Conservation (phyloP, 2,113 vertebrate species). For the Protomyctophum bolini region DNA sequence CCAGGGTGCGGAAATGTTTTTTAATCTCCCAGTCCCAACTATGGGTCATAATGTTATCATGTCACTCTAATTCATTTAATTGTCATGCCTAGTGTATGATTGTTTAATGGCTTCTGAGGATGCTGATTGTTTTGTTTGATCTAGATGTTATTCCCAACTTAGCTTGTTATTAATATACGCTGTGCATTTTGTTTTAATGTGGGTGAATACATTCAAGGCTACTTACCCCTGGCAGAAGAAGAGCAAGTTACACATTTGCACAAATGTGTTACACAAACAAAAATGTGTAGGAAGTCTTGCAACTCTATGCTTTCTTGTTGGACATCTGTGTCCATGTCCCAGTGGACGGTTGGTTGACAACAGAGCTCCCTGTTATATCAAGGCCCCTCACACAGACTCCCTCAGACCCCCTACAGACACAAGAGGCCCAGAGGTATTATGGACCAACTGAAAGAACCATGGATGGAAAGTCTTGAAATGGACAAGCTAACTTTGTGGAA, state of each 20-base stretch:
- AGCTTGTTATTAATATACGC: no score
- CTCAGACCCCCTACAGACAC: constrained; percentile 18
- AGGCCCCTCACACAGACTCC: constrained; percentile 14
- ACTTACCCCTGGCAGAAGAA: background rate
- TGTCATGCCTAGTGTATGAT: no score
- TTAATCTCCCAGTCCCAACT: no score
- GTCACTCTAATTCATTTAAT: no score
- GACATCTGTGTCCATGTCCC: constrained; percentile 34
- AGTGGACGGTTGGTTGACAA: constrained; percentile 21
- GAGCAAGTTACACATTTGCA: constrained; percentile 23
- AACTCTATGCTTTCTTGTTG: constrained; percentile 41
- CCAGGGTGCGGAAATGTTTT: no score
- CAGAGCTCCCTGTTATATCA: constrained; percentile 38
- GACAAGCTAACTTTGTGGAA: background rate
- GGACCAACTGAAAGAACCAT: background rate
- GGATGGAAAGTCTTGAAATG: background rate
- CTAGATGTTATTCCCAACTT: no score
- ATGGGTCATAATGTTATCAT: no score
- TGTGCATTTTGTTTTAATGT: no score
- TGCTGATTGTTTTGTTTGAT: no score
- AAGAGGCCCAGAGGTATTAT: background rate
- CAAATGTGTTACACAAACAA: constrained; percentile 16
- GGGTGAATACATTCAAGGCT: no score
- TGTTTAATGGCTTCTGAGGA: no score
- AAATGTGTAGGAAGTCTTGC: constrained; percentile 40